Evolutionary conservation across 2,113 vertebrate species (phyloP).

Genomic region (Strix aluco): DNA sequence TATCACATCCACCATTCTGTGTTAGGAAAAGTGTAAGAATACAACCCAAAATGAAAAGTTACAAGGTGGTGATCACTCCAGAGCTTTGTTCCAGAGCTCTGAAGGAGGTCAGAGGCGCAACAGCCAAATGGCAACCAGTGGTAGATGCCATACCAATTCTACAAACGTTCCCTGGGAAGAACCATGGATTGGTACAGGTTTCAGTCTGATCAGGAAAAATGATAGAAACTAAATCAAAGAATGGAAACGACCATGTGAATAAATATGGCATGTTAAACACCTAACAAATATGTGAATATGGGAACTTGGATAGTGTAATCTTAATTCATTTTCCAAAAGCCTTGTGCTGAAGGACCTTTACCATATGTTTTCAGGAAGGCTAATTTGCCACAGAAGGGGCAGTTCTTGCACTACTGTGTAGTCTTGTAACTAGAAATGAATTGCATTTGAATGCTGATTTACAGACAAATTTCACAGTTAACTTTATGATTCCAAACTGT

Average conservation of each 20-base stretch:
- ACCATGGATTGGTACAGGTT: rapidly evolving
- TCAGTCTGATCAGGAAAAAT: neutral
- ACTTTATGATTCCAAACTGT: too few relatives aligned
- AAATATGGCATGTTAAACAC: neutral
- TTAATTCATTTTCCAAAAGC: neutral
- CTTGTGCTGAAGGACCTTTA: neutral
- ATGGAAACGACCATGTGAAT: neutral
- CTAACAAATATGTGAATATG: rapidly evolving
- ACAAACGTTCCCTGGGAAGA: rapidly evolving
- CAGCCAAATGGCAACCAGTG: neutral
- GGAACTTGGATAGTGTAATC: rapidly evolving
- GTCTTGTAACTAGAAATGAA: neutral
- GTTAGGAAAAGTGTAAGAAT: neutral
- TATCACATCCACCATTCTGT: rapidly evolving
- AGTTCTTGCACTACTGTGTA: rapidly evolving
- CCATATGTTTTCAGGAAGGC: neutral
- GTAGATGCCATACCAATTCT: rapidly evolving
- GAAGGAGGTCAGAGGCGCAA: neutral
- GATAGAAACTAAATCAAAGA: neutral
- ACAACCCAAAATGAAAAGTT: too few relatives aligned
- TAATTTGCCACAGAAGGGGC: neutral
- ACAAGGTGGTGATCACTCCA: rapidly evolving
- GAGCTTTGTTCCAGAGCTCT: neutral
- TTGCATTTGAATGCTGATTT: neutral
- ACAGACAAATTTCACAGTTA: neutral